Conservation (phyloP, 1,140 invertebrate species). For the Sesamia nonagrioides region DNA sequence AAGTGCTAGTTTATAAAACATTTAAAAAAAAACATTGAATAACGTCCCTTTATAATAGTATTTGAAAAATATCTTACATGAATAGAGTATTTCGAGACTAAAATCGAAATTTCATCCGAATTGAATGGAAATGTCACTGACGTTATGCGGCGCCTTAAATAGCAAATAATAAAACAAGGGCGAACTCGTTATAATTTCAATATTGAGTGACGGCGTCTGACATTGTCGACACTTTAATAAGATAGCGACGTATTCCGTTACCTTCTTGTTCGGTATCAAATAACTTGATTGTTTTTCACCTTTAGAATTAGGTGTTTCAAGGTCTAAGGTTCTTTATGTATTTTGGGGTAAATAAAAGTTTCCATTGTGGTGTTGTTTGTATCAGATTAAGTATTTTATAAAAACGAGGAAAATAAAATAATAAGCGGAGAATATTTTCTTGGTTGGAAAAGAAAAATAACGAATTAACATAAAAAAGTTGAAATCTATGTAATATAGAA, state of each 20-base stretch:
- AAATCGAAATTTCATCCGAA: not conserved
- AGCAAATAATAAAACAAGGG: conserved; percentile 17
- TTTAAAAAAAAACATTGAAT: no score
- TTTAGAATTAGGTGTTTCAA: not conserved
- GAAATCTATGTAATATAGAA: no score
- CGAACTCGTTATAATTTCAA: conserved; percentile 56
- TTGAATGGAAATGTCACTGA: not conserved
- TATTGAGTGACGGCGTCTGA: conserved; percentile 54
- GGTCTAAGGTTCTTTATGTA: not conserved
- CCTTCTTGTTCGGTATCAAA: conserved; percentile 4
- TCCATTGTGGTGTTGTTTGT: not conserved
- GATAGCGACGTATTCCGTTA: not conserved
- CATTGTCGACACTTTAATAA: conserved; percentile 49
- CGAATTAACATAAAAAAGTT: no score
- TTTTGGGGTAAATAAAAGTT: not conserved
- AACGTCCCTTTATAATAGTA: no score
- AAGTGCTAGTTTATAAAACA: no score
- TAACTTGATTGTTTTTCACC: conserved; percentile 32
- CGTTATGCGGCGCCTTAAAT: not conserved
- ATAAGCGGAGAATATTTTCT: no score
- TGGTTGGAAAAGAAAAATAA: no score
- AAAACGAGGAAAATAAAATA: no score
- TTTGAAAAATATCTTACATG: no score
- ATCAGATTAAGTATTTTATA: no score
- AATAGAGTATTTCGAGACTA: no score